These are phyloP conservation scores for Dendrolimus kikuchii DNA, from an alignment of 1,140 invertebrate species.

Conservation along the genomic window DNA sequence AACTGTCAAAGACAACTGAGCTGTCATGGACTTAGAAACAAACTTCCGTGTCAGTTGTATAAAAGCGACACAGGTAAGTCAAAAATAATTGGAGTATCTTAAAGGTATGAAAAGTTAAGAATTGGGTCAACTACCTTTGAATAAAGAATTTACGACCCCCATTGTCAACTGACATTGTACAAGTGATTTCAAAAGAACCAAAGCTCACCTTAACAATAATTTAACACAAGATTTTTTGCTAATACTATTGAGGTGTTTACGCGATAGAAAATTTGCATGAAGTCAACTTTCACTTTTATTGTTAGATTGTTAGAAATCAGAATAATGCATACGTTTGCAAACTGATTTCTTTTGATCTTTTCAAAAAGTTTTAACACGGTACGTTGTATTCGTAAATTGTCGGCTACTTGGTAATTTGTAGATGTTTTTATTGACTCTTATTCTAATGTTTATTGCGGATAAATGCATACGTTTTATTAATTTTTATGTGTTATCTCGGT, in stretches of 20 bases:
- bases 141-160: conserved; percentile 37
- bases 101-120: conserved; percentile 30
- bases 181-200: conserved; percentile 31
- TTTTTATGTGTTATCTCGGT: too few species aligned
- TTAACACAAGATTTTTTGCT: conserved; percentile 9
- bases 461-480: too few species aligned
- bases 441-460: too few species aligned
- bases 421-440: too few species aligned
- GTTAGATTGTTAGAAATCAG: conserved; percentile 38
- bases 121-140: conserved; percentile 38
- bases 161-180: conserved; percentile 41
- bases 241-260: conserved; percentile 36
- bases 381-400: too few species aligned
- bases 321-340: too few species aligned
- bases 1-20: too few species aligned
- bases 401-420: too few species aligned
- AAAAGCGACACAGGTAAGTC: conserved; percentile 34
- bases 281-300: conserved; percentile 65
- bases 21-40: too few species aligned
- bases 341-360: too few species aligned
- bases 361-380: too few species aligned
- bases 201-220: conserved; percentile 25
- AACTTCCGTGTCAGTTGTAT: conserved; percentile 4
- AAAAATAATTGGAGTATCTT: conserved; percentile 32
- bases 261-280: conserved; percentile 51